Evolutionary conservation across 2,888 invertebrate species (phyloP), one percentile per base, ranked within the genome.

Genomic region (Drosophila helvetica): DNA sequence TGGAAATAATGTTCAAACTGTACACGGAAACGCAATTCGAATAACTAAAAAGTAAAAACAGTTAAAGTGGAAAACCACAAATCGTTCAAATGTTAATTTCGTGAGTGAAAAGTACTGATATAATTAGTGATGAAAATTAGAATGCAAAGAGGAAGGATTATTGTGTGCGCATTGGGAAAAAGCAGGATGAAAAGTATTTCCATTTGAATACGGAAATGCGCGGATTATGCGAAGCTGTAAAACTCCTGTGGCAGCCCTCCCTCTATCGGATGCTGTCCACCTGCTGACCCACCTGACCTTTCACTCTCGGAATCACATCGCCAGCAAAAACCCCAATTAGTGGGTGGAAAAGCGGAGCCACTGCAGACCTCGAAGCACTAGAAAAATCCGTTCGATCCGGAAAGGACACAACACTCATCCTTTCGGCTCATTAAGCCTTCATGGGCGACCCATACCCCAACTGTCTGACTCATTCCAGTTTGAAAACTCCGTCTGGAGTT

Each of bases 281-380:
- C 27, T 27, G 27, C 27, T 45, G 51, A 17, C 38, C 42, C 57
- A 17, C 47, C 52, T 57, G 65, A 81, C 77, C 80, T 81, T 79
- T 79, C 63, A 77, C 75, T 80, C 73, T 78, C 71, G 52, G 55
- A 57, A 65, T 78, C 57, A 60, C 25, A 51, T 27, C 33, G 9
- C 30, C 57, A 53, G 48, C 27, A 52, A 38, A 43, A 38, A 43
- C 43, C 63, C 56, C 19, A 69, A 60, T 77, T 59, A 59, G 60
- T 42, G 48, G 54, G 53, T 52, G 25, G 38, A 22, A 43, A 25
- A 47, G 38, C n/a, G 15, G 38, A 15, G n/a, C 15, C 38, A 38
- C 15, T 15, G 15, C 38, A 15, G 38, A 1, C 1, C 7, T 2
- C 15, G 38, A 38, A 38, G 38, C 38, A 38, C 38, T 38, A 38